Base-by-base conservation (phyloP, 2,113 vertebrate species). In the Ancistrus triradiatus region DNA sequence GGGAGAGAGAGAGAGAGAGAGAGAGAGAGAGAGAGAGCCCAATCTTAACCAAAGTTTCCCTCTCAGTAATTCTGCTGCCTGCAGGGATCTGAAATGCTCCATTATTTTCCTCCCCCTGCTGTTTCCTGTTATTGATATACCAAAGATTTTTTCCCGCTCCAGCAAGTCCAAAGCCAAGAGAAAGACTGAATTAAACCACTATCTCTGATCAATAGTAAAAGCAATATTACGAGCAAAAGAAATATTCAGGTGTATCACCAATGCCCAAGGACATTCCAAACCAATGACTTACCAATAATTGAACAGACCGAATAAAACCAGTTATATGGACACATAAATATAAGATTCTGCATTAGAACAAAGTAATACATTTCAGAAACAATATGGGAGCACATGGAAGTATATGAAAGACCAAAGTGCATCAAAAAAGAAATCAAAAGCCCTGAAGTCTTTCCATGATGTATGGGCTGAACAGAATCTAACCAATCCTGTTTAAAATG, bases 51-150 rank as follows among this genome's bases (percentile, higher is more conserved):
- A 81, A 77, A 82, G 78, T 84, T 85, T 83, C 76, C 77, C 68
- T 83, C 81, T 81, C 75, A 58, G 53, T 83, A 84, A 84, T 80
- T 83, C 80, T 61, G 68, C 66, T 62, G 81, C 85, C 86, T 78
- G 82, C 79, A 78, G 85, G 81, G 85, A 75, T 84, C 82, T 84
- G 82, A 84, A 83, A 85, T 80, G 83, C 80, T 88, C 83, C 85
- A 87, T 88, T 87, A 86, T 87, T 88, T 88, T 81, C 79, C 79
- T 86, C 83, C 81, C 80, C 81, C 80, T 75, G 83, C 74, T 70
- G 80, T 81, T 87, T 87, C 84, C 83, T 81, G 77, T 64, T 83
- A 87, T 85, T 81, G 85, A 88, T 86, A 85, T 80, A 69, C 77
- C 59, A 86, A 84, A 75, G 81, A 84, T 85, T 84, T 84, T 76